A percentile compares a stretch with the other conserved stretches of the same genome.
phyloP scores from a whole-genome alignment of 2,113 vertebrate species.

The Pelusios castaneus region DNA sequence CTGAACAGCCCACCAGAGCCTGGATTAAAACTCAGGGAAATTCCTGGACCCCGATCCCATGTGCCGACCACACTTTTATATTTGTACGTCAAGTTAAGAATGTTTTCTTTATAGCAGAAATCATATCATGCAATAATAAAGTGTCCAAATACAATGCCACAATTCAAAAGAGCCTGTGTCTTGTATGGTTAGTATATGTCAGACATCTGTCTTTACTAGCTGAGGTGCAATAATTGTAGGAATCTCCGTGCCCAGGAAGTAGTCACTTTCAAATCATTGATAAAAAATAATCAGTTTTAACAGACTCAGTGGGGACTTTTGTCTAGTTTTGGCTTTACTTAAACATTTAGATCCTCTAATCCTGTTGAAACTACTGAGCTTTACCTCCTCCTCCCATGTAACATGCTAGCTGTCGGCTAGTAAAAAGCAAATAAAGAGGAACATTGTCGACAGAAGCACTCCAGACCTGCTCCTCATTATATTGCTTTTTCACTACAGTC shows the following conservation, averaged over 20 bases:
- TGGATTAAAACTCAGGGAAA: neutral
- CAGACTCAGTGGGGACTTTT: neutral
- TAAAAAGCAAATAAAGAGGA: neutral
- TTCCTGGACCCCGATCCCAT: neutral
- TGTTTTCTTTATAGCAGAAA: neutral
- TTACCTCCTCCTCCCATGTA: neutral
- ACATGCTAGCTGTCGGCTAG: neutral
- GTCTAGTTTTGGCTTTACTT: neutral
- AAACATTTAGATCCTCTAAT: neutral
- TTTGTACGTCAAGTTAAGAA: neutral
- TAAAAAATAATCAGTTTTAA: neutral
- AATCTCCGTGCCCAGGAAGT: neutral
- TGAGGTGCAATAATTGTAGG: neutral
- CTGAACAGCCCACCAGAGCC: neutral
- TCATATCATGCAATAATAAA: neutral
- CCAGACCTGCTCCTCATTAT: neutral
- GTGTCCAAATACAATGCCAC: neutral
- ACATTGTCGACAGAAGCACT: neutral
- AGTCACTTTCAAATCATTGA: neutral
- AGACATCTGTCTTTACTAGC: neutral
- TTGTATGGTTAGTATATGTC: neutral
- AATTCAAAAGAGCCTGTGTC: neutral
- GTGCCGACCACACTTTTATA: neutral
- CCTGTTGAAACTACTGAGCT: neutral
- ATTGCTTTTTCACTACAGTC: neutral